These are phyloP conservation scores for Hermaeophaga mercurialis DNA, from an alignment of 2,888 invertebrate genomes.

Conservation along the genomic window DNA sequence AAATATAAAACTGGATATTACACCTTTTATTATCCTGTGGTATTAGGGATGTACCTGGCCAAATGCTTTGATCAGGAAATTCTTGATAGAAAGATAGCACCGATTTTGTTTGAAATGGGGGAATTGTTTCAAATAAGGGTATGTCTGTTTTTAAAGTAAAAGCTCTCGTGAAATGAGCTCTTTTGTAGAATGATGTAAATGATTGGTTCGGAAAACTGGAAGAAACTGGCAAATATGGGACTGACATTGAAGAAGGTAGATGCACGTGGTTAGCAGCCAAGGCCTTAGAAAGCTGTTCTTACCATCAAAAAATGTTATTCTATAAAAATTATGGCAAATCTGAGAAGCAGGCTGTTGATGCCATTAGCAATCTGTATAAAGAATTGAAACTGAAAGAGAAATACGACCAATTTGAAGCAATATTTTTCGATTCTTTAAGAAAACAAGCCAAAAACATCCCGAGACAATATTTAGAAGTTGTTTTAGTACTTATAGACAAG, in stretches of 20 bases:
- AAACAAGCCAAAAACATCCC: background rate
- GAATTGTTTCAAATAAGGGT: conserved; percentile 83
- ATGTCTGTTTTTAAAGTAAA: no score
- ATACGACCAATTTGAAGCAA: background rate
- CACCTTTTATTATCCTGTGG: conserved; percentile 89
- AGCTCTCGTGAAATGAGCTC: background rate
- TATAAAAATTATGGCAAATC: conserved; percentile 75
- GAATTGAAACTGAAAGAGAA: conserved; percentile 1
- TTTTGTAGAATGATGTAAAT: conserved; percentile 76
- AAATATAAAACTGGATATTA: conserved; percentile 88
- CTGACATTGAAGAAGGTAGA: conserved; percentile 93
- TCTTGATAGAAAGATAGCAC: conserved; percentile 80
- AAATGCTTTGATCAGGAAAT: conserved; percentile 73
- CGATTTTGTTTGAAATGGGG: conserved; percentile 87
- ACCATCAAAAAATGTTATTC: conserved; percentile 71
- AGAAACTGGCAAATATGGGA: conserved; percentile 85
- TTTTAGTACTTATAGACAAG: background rate
- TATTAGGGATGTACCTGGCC: conserved; percentile 83
- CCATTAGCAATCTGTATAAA: conserved; percentile 61
- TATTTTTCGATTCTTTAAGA: background rate
- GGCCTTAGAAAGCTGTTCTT: conserved; percentile 77
- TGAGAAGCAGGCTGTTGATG: conserved; percentile 68
- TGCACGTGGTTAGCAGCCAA: conserved; percentile 93
- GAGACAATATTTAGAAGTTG: background rate
- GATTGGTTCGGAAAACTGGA: conserved; percentile 88